These are phyloP conservation scores for Coenobita brevimanus DNA, from an alignment of 1,140 invertebrate species.

Conservation along the genomic window DNA sequence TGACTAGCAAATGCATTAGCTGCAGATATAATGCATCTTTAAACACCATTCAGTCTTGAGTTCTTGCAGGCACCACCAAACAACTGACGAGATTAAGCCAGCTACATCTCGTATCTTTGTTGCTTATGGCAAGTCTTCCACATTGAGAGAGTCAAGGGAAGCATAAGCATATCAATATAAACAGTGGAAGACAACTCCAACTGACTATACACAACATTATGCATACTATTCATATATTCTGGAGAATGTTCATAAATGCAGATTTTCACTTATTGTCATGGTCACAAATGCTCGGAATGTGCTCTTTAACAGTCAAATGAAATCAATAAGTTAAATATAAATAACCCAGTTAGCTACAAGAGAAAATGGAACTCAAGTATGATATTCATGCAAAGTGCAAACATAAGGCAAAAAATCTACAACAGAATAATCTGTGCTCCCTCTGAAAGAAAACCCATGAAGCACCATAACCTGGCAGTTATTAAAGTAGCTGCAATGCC, in stretches of 20 bases:
- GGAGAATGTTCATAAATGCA: slow-evolving; percentile 39
- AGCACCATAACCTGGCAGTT: slow-evolving; percentile 57
- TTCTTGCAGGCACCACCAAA: slow-evolving; percentile 33
- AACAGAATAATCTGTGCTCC: slow-evolving; percentile 26
- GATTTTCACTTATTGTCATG: slow-evolving; percentile 54
- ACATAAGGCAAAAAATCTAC: not conserved
- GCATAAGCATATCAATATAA: slow-evolving; percentile 44
- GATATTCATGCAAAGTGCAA: slow-evolving; percentile 41
- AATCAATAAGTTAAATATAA: slow-evolving; percentile 54
- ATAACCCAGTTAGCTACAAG: slow-evolving; percentile 40
- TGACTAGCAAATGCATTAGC: slow-evolving; percentile 60
- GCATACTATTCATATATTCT: not conserved
- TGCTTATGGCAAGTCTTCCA: slow-evolving; percentile 43
- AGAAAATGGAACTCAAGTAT: not conserved
- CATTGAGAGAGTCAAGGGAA: slow-evolving; percentile 14
- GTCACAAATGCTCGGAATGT: slow-evolving; percentile 58
- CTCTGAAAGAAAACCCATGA: not conserved
- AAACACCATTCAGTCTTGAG: slow-evolving; percentile 31
- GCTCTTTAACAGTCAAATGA: slow-evolving; percentile 20
- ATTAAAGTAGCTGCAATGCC: not conserved
- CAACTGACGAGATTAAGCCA: not conserved
- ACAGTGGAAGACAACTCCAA: slow-evolving; percentile 55
- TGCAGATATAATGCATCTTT: slow-evolving; percentile 35
- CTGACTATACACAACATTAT: not conserved
- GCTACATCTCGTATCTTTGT: not conserved